phyloP scores from a whole-genome alignment of 2,797 vertebrate genomes.

The Nannoperca australis region DNA sequence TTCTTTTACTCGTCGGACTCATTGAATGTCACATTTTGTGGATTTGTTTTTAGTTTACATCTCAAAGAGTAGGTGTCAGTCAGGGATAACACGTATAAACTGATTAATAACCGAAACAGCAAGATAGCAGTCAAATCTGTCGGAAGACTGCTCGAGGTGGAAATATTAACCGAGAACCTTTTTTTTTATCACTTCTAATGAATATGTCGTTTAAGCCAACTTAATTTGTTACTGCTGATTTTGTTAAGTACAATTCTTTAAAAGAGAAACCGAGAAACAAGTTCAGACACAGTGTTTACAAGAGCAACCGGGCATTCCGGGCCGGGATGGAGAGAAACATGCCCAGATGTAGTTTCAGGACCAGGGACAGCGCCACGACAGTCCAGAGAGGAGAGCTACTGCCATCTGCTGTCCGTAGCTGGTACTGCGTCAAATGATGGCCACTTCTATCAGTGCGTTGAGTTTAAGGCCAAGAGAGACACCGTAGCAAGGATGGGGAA shows the following conservation, averaged over 20 bases:
- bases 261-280: neutral
- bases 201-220: neutral
- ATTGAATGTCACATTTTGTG: slow-evolving; percentile 3
- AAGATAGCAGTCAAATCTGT: neutral
- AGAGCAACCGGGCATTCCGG: neutral
- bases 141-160: neutral
- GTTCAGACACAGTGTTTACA: neutral
- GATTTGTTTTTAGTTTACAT: slow-evolving; percentile 11
- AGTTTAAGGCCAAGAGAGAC: neutral
- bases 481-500: neutral
- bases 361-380: slow-evolving; percentile 68
- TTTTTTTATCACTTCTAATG: neutral
- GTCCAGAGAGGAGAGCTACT: slow-evolving; percentile 71
- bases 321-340: neutral
- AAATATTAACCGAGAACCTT: neutral
- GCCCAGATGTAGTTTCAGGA: slow-evolving; percentile 66
- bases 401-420: slow-evolving; percentile 73
- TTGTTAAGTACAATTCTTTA: neutral
- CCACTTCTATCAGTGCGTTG: neutral
- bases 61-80: neutral
- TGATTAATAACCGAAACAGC: neutral
- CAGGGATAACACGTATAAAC: neutral
- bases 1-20: slow-evolving; percentile 25
- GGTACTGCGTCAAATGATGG: slow-evolving; percentile 20
- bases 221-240: neutral